Base-by-base conservation (phyloP, 1,140 invertebrate species). In the Physella acuta region DNA sequence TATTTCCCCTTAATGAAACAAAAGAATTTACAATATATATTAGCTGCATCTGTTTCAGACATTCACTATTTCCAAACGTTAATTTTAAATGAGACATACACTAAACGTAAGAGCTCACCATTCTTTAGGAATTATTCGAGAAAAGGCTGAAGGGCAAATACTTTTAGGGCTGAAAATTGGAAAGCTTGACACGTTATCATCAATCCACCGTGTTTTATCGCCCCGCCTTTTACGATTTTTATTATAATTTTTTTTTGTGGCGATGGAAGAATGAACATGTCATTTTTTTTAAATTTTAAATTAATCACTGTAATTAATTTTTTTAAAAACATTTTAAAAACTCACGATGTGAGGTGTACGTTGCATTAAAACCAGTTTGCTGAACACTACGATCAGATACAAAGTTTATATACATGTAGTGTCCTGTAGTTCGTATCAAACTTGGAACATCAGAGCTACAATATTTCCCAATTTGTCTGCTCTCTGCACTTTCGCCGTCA, bases 341-440 rank as follows among this genome's bases (percentile, higher is more conserved):
- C 58, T 36, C 37, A 60, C 58, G 4, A n/a, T 60, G 58, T 34
- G 58, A 60, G 24, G 58, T 60, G 34, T 60, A 60, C 4, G 58
- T 33, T 33, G 58, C 58, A 60, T 36, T 60, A 24, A 60, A 60
- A 17, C 34, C 30, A 14, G 8, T 3, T 4, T 14, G 11, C 1
- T 17, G 20, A 28, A 1, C 11, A 24, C 26, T n/a, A 14, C 3
- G 5, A 24, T 60, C 33, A 34, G 31, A 33, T 8, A 60, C n/a
- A 60, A 34, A 60, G 16, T 3, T 36, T 20, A 60, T 36, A n/a
- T 5, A n/a, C 58, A 60, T 60, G n/a, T 60, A 34, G n/a, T 60
- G 33, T 17, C 58, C 31, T 33, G 58, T 60, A 2, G 58, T 33
- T 37, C 58, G 3, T n/a, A 60, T 34, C 14, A 60, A 5, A 3